phyloP scores from a whole-genome alignment of 37 sponge, comb jelly and placozoan genomes.

The Agelas oroides region DNA sequence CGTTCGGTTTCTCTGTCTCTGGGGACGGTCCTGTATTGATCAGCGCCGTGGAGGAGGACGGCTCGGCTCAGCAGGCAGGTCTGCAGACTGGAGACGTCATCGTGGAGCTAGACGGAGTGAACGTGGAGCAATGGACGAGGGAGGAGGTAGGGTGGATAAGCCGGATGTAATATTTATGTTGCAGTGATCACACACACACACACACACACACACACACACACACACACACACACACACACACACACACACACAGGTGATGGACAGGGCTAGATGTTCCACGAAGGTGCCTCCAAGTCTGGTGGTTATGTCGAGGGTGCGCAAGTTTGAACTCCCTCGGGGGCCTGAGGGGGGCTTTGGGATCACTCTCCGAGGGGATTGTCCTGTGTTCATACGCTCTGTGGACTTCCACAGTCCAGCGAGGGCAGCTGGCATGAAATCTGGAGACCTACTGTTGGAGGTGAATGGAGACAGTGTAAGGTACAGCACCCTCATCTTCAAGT shows the following conservation, averaged over 20 bases:
- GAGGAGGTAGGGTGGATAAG: constrained; percentile 43
- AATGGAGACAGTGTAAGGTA: constrained; percentile 44
- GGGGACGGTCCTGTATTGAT: constrained; percentile 74
- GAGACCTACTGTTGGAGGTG: constrained; percentile 85
- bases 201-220: neutral
- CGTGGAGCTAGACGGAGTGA: constrained; percentile 76
- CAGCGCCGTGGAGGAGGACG: constrained; percentile 63
- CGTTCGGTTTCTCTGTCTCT: constrained; percentile 82
- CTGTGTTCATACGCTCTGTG: constrained; percentile 86
- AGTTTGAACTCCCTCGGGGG: constrained; percentile 22
- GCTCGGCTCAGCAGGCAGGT: constrained; percentile 80
- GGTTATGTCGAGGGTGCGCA: constrained; percentile 72
- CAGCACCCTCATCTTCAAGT: neutral
- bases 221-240: no score
- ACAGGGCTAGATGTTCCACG: constrained; percentile 29
- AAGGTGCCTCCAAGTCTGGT: constrained; percentile 83
- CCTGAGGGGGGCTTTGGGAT: constrained; percentile 69
- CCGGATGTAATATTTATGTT: no score
- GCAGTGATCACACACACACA: no score
- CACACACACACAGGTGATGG: constrained; percentile 59
- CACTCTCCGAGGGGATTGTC: constrained; percentile 78
- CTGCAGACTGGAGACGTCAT: constrained; percentile 80
- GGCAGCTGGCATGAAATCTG: constrained; percentile 79
- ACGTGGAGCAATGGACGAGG: constrained; percentile 61
- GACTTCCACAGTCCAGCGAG: constrained; percentile 77